Evolutionary conservation across 1,140 invertebrate genomes (phyloP), one percentile per base, ranked within the genome.

Genomic region (Frieseomelitta varia): DNA sequence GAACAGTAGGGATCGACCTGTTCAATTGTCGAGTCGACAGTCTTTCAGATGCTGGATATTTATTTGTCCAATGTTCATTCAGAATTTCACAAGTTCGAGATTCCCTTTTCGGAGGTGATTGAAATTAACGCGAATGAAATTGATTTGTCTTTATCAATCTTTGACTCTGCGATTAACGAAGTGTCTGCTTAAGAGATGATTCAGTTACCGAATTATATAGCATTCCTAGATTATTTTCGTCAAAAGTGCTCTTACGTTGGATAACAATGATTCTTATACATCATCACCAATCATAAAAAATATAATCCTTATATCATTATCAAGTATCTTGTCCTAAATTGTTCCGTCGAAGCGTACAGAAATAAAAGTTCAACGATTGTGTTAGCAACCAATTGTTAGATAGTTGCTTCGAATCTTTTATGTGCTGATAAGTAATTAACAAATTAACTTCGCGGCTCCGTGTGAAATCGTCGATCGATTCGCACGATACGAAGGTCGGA

Each of bases 1-100:
- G 17, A 30, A 15, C 2, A 30, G 24, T 15, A 63, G 14, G 1
- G 10, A 67, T 34, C 19, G 8, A 67, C 19, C 27, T 67, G 15
- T 19, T 39, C 39, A 39, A 39, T 39, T 4, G 34, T 39, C 34
- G 34, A 39, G n/a, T n/a, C n/a, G 30, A 30, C 27, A 27, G 19
- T 30, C 27, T 8, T 8, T 34, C 1, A 0, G 2, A 34, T 1
- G 10, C 0, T 39, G 34, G 4, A 39, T 34, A 15, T 21, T 0
- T 67, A 12, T 4, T 12, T n/a, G 14, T n/a, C n/a, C 14, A 8
- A 2, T 11, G 56, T 2, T 58, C 56, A 24, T 58, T 21, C 19
- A 12, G 56, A 58, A 58, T 24, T 58, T 61, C 24, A 61, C 39
- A 47, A 47, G 39, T 47, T 47, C 39, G 39, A 47, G 39, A 47